Evolutionary conservation across 2,797 vertebrate genomes (phyloP), one percentile per base, ranked within the genome.

Genomic region (Clarias platycephalus): DNA sequence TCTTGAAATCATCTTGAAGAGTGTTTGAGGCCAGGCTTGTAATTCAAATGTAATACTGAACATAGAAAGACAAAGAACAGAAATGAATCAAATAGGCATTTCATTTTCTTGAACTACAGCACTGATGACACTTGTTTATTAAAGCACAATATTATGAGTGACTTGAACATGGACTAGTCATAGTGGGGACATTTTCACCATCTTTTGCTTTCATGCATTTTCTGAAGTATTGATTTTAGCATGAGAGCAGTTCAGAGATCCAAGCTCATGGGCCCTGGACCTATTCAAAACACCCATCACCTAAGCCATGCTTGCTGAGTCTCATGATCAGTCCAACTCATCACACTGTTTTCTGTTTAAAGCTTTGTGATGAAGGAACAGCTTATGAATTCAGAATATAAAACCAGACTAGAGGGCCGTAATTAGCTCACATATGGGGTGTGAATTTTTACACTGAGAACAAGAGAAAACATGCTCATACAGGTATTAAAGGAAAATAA

Each of bases 1-100:
- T 83, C 82, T 83, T 78, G 40, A 74, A 67, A 80, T 37, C 31
- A 20, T 83, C 62, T 60, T 28, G 16, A 57, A 28, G 49, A 62
- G 62, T 67, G 37, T 83, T 64, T 75, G 37, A 78, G 57, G 67
- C 62, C 81, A 72, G 70, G 34, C 80, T 26, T 71, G 22, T 40
- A 67, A 55, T 57, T 12, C 53, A 40, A 66, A 75, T 60, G 66
- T 18, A 40, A 74, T 34, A 28, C 57, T 83, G 53, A 76, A 76
- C 71, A 66, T 80, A 80, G 62, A 80, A 66, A 80, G n/a, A 24
- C 40, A 31, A 80, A 80, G 18, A 66, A 78, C 12, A n/a, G 31
- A 83, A 72, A 82, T 62, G 53, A 72, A 72, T 58, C 80, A 58
- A 81, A 31, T 3, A 62, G 24, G 22, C 53, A 20, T 70, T 74